A percentile compares a stretch with the other conserved stretches of the same genome.
Conservation (phyloP, 1,140 invertebrate species). For the Drosophila asahinai region DNA sequence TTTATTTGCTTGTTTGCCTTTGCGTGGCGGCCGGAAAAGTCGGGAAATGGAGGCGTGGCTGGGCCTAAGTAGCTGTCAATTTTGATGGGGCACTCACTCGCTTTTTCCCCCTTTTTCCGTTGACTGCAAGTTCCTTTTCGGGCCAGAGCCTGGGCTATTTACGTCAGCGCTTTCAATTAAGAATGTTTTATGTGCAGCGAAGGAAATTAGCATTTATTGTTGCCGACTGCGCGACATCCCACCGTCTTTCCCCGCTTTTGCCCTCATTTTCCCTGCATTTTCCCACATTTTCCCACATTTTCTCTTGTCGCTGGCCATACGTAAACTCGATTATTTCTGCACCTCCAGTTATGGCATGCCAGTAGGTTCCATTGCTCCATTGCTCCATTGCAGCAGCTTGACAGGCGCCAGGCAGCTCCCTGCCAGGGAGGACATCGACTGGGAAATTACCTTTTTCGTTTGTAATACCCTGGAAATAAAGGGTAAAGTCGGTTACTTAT, state of each 20-base stretch:
- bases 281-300: conserved; percentile 4
- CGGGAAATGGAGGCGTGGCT: not conserved
- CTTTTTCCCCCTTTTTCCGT: not conserved
- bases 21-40: conserved; percentile 27
- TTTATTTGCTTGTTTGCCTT: conserved; percentile 67
- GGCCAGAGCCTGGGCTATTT: conserved; percentile 44
- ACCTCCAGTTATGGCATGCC: conserved; percentile 53
- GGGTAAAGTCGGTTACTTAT: too few species aligned
- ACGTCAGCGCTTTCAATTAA: conserved; percentile 77
- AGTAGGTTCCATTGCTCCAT: conserved; percentile 12
- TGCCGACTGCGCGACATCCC: conserved; percentile 40
- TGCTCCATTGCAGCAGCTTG: conserved; percentile 16
- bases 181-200: conserved; percentile 65
- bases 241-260: conserved; percentile 10
- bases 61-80: conserved; percentile 71
- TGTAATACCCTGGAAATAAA: not conserved
- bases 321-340: conserved; percentile 68
- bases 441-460: conserved; percentile 4
- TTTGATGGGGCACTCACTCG: conserved; percentile 50
- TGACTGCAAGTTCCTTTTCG: not conserved
- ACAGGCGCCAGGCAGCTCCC: not conserved
- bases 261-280: not conserved
- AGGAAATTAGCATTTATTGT: conserved; percentile 83
- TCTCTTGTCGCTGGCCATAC: conserved; percentile 24
- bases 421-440: not conserved